A percentile compares a stretch with the other conserved stretches of the same genome.
Evolutionary conservation across 2,888 invertebrate genomes (phyloP).

Genomic region (Tenodera sinensis): DNA sequence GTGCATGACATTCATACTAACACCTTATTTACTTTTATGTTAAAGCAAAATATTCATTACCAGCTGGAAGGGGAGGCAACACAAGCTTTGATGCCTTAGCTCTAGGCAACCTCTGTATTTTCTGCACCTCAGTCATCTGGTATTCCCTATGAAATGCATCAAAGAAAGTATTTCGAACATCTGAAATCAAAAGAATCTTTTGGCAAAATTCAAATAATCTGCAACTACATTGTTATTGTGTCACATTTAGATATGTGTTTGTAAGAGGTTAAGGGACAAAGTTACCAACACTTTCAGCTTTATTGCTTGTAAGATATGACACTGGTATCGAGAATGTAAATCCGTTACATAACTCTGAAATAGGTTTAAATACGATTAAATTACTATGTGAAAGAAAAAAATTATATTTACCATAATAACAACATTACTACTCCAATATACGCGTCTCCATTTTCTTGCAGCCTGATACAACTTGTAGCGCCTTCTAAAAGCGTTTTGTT

Average conservation of each 20-base stretch:
- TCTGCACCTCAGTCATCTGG: conserved; percentile 22
- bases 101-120: background rate
- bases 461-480: background rate
- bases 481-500: background rate
- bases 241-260: background rate
- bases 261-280: background rate
- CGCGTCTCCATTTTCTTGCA: background rate
- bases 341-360: background rate
- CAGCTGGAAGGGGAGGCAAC: background rate
- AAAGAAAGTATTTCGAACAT: background rate
- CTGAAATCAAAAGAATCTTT: background rate
- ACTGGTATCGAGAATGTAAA: background rate
- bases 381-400: background rate
- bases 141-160: background rate
- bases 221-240: background rate
- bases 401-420: background rate
- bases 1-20: background rate
- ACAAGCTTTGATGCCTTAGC: background rate
- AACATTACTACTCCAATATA: background rate
- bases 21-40: background rate
- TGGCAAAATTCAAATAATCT: background rate
- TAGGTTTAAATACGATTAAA: background rate
- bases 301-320: background rate
- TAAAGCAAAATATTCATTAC: background rate
- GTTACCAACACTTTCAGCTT: background rate